Evolutionary conservation across 2,797 vertebrate species (phyloP).

Genomic region (Carapus acus): DNA sequence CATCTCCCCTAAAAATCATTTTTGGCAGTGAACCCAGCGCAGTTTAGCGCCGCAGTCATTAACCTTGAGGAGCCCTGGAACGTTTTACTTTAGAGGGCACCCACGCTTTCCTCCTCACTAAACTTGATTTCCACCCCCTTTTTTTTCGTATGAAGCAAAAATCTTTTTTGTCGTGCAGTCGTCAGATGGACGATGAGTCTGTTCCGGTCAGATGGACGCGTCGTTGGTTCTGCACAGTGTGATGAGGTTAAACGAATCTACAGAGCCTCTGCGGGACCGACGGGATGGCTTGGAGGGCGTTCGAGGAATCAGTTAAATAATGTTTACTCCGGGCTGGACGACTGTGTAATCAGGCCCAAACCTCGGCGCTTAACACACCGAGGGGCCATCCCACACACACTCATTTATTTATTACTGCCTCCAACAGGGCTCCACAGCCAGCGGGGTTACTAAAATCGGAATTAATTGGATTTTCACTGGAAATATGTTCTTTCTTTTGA

Average conservation of each 20-base stretch:
- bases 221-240: conserved; percentile 43
- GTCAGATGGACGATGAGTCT: not conserved
- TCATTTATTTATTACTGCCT: conserved; percentile 15
- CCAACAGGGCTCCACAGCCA: not conserved
- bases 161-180: too few relatives aligned
- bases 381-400: conserved; percentile 12
- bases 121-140: not conserved
- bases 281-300: conserved; percentile 22
- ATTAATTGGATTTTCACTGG: conserved; percentile 30
- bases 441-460: conserved; percentile 33
- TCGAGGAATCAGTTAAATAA: conserved; percentile 20
- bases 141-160: too few relatives aligned
- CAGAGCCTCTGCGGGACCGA: conserved; percentile 34
- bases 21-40: not conserved
- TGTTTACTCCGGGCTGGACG: conserved; percentile 15
- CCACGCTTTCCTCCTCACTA: not conserved
- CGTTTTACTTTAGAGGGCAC: not conserved
- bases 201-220: conserved; percentile 3
- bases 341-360: conserved; percentile 24
- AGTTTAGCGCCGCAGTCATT: not conserved
- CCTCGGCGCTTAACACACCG: conserved; percentile 14
- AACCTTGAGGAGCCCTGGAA: not conserved
- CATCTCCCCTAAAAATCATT: not conserved
- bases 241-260: conserved; percentile 36
- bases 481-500: conserved; percentile 51